These are phyloP conservation scores for Petrocephalus microphthalmus DNA, from an alignment of 2,113 vertebrate species.

Conservation along the genomic window DNA sequence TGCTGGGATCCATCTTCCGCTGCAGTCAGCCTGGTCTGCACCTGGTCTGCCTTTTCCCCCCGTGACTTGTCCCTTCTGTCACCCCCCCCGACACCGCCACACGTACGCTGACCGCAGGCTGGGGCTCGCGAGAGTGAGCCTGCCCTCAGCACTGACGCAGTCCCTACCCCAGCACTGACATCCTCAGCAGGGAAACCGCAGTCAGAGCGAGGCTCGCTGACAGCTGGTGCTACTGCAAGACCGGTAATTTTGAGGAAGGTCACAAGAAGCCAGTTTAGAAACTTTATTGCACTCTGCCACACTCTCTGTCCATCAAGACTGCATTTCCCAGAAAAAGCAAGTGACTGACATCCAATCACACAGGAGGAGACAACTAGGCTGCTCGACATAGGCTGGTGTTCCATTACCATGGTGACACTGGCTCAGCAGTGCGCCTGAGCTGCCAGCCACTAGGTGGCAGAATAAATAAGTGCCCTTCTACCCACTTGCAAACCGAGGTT, in stretches of 20 bases:
- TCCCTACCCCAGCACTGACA: background rate
- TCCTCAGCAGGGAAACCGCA: background rate
- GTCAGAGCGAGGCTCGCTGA: background rate
- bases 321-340: background rate
- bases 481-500: background rate
- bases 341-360: background rate
- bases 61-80: background rate
- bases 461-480: background rate
- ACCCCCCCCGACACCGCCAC: background rate
- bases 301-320: background rate
- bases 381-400: background rate
- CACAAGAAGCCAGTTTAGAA: background rate
- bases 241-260: background rate
- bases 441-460: conserved; percentile 23
- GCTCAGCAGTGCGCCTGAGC: background rate
- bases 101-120: background rate
- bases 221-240: background rate
- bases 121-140: background rate
- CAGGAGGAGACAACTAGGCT: background rate
- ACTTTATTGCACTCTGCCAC: conserved; percentile 2
- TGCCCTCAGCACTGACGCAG: background rate
- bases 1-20: conserved; percentile 45
- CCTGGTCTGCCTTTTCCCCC: conserved; percentile 30
- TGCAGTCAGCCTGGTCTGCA: conserved; percentile 31
- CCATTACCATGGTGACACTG: background rate